These are phyloP conservation scores for Heteractis magnifica DNA, from an alignment of 92 coral and sea anemone genomes.

Conservation along the genomic window DNA sequence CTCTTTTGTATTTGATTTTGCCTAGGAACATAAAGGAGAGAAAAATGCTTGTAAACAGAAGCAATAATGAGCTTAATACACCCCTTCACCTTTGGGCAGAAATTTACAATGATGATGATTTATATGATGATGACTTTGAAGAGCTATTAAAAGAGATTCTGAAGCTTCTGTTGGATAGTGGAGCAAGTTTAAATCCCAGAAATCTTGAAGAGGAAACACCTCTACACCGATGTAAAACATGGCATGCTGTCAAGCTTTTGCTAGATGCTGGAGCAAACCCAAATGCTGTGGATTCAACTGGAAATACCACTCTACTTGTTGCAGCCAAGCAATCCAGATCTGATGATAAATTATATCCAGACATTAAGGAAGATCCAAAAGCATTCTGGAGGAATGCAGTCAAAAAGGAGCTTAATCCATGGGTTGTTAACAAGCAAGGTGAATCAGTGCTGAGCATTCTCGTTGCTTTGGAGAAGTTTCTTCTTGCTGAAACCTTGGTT, in stretches of 20 bases:
- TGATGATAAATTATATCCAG: constrained; percentile 20
- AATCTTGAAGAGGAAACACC: constrained; percentile 20
- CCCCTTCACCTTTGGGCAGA: constrained; percentile 31
- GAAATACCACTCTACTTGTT: constrained; percentile 13
- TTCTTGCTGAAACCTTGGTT: neutral
- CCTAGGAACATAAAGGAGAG: neutral
- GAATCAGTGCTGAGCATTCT: neutral
- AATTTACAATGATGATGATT: neutral
- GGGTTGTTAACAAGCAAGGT: constrained; percentile 20
- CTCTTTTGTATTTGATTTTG: neutral
- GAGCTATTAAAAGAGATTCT: neutral
- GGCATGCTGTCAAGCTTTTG: constrained; percentile 29
- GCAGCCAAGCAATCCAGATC: neutral
- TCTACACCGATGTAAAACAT: constrained; percentile 19
- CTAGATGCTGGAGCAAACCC: constrained; percentile 26
- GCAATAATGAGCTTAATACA: neutral
- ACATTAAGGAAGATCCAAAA: constrained; percentile 24
- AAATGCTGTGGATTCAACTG: constrained; percentile 8
- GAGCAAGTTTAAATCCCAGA: constrained; percentile 9
- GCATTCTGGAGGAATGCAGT: constrained; percentile 11
- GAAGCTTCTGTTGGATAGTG: neutral
- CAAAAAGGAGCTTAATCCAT: constrained; percentile 16
- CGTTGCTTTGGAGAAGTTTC: too few species aligned
- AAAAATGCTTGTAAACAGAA: neutral
- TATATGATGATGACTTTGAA: too few species aligned